Percentiles rank a stretch among this genome's conserved stretches.
phyloP scores from a whole-genome alignment of 2,113 vertebrate genomes.

The Corvus moneduloides region DNA sequence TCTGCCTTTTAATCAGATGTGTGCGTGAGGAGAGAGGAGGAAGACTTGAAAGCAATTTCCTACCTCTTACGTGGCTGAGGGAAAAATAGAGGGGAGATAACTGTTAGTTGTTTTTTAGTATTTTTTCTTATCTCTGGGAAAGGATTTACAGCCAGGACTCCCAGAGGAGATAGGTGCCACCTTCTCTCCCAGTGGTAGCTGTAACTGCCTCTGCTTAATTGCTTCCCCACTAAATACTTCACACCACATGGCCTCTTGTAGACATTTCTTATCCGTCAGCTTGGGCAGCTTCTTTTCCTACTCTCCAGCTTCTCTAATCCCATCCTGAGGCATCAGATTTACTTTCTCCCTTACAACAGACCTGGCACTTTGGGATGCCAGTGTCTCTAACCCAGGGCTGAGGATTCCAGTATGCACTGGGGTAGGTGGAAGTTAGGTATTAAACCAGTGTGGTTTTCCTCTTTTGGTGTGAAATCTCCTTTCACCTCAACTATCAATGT shows the following conservation, averaged over 20 bases:
- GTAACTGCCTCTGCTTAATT: neutral
- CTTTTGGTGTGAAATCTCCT: neutral
- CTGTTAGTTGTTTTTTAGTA: neutral
- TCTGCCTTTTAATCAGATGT: slow-evolving; percentile 20
- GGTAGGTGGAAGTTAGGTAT: neutral
- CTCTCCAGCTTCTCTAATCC: neutral
- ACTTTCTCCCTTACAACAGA: neutral
- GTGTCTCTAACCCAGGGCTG: neutral
- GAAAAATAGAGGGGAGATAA: neutral
- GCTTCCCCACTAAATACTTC: neutral
- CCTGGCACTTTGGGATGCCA: neutral
- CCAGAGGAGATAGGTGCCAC: neutral
- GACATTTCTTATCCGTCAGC: neutral
- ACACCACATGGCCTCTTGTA: neutral
- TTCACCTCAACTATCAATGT: neutral
- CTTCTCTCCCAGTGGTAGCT: neutral
- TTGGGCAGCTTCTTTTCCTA: neutral
- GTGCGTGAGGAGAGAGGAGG: neutral
- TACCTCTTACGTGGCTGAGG: slow-evolving; percentile 36
- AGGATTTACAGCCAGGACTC: neutral
- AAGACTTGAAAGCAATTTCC: slow-evolving; percentile 52
- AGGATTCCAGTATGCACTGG: neutral
- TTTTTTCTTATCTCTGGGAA: slow-evolving; percentile 20
- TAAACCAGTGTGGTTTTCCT: neutral
- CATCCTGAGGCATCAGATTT: neutral